Evolutionary conservation across 92 coral and sea anemone species (phyloP), one percentile per base, ranked within the genome.

Genomic region (Siderastrea radians): DNA sequence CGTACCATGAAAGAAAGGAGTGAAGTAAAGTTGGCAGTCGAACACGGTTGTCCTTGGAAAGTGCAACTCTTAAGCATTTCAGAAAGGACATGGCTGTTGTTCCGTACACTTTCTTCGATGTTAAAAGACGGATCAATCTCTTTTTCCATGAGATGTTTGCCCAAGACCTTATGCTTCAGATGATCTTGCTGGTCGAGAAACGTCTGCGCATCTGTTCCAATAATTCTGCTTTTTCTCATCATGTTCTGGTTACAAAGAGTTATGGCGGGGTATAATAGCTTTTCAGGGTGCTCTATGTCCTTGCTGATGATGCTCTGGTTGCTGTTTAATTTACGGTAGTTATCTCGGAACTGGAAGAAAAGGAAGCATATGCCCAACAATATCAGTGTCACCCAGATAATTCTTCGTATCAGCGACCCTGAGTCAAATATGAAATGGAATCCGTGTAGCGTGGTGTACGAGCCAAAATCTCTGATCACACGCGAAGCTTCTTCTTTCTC

Each of bases 241-340:
- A 91, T 91, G 75, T 94, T 94, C 61, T 85, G 82, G 79, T 91
- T 94, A 76, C 96, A 94, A 43, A 94, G 62, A 79, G 91, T 94
- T 55, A 94, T 88, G 14, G 96, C 95, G 2, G 95, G 94, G 74
- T 54, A 94, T 1, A 60, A 59, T 12, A 94, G 86, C 5, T 66
- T 15, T 4, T 91, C 64, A 12, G 44, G 43, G 13, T 84, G 57
- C 46, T 79, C 89, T 12, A 72, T 78, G 13, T 68, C 72, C 61
- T 78, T 85, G 57, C 84, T 74, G 1, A 85, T 75, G 44, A 77
- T 79, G 47, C 79, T 90, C 16, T 72, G 79, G 52, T 71, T 74
- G 51, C 87, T 84, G 1, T 16, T 10, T 2, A 85, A 66, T 61
- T 89, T 94, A 2, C 52, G 19, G 15, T 69, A 82, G 74, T 82